Conservation (phyloP, 2,113 vertebrate species). For the Chaetorhynchus papuensis region DNA sequence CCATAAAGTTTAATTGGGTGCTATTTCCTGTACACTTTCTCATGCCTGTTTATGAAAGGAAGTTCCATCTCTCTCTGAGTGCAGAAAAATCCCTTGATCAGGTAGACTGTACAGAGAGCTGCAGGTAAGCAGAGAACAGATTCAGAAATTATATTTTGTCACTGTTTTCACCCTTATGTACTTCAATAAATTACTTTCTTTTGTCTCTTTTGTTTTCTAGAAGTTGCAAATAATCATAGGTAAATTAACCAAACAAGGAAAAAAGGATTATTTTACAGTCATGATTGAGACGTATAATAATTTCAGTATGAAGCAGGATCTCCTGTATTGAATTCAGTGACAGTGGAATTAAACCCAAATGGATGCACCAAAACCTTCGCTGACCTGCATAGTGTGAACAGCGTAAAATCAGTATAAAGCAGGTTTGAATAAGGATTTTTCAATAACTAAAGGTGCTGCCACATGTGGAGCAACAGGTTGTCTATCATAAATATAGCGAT, state of each 20-base stretch:
- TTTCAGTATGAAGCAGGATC: not conserved
- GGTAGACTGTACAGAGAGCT: not conserved
- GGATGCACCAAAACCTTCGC: not conserved
- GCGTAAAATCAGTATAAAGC: not conserved
- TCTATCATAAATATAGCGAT: not conserved
- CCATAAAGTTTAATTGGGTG: constrained; percentile 18
- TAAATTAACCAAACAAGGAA: not conserved
- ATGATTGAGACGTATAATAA: not conserved
- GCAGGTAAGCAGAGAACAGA: not conserved
- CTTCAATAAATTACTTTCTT: not conserved
- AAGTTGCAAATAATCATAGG: not conserved
- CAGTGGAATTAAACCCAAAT: not conserved
- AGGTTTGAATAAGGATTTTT: not conserved
- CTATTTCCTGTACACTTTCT: constrained; percentile 21
- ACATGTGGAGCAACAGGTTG: not conserved
- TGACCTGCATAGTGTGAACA: not conserved
- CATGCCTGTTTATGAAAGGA: not conserved
- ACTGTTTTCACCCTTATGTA: not conserved
- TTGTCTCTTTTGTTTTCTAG: not conserved
- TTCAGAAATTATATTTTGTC: not conserved
- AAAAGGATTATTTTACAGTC: not conserved
- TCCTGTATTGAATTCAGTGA: not conserved
- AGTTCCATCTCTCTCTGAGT: not conserved
- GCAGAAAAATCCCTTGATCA: not conserved
- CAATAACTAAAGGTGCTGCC: not conserved